Evolutionary conservation across 2,888 invertebrate genomes (phyloP), one percentile per base, ranked within the genome.

Genomic region (Callimorpha dominula): DNA sequence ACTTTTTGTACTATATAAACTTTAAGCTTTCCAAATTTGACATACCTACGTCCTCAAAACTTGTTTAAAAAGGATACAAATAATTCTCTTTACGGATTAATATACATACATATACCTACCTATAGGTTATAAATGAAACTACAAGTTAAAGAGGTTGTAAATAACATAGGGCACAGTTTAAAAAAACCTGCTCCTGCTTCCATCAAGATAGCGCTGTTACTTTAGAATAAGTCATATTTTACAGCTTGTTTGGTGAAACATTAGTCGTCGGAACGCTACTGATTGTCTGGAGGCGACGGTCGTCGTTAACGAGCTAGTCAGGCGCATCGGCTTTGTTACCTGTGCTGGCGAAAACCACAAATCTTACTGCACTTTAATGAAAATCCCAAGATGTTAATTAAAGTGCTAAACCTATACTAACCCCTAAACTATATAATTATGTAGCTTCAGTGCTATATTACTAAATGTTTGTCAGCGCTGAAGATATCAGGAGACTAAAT

Each of bases 231-330:
- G 54, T n/a, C 6, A 49, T 54, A 81, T 85, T 80, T 78, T 72
- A 66, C 72, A 67, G 64, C 78, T 75, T 79, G 79, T 83, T 85
- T 80, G 75, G 73, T 78, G 79, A 86, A 86, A 86, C 84, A 84
- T 86, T 80, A 80, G 80, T 65, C 75, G 70, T 71, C 72, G 0
- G 50, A 50, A 20, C 65, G 54, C 46, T 74, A 50, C 71, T 84
- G 87, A 85, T 88, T 86, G 86, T 85, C 83, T 83, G 76, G 72
- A 74, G 78, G 71, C 80, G 75, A 79, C 75, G 78, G 77, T 71
- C 49, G 62, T 57, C 65, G 65, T 75, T 83, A 85, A 83, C 81
- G 74, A 83, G 84, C 81, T 78, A 67, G 77, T 77, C 77, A 74
- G 57, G 42, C 62, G 68, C 74, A 65, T 62, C 75, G 77, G 78